Evolutionary conservation across 2,113 vertebrate species (phyloP).

Genomic region (Plestiodon gilberti): DNA sequence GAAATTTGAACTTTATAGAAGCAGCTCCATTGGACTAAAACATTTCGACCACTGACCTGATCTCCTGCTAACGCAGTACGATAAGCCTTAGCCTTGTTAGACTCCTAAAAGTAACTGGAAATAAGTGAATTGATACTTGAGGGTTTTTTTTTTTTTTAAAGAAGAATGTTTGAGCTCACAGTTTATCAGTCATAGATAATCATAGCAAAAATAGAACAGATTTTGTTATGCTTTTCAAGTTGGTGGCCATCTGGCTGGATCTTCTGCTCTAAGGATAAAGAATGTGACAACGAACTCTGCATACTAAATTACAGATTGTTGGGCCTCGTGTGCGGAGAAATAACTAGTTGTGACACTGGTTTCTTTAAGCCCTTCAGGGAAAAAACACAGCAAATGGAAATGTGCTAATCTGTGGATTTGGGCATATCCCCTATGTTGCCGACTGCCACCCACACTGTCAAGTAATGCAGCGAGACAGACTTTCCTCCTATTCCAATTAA

Average conservation of each 20-base stretch:
- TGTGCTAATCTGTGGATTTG: not conserved
- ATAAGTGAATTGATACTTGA: not conserved
- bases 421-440: not conserved
- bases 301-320: not conserved
- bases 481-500: not conserved
- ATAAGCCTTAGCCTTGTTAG: not conserved
- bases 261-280: slow-evolving; percentile 1
- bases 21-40: not conserved
- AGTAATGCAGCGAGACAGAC: not conserved
- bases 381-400: not conserved
- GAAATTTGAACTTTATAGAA: not conserved
- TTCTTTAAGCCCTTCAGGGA: not conserved
- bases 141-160: not conserved
- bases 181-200: not conserved
- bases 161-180: not conserved
- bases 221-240: not conserved
- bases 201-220: slow-evolving; percentile 3
- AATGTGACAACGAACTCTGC: not conserved
- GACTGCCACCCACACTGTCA: not conserved
- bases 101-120: not conserved
- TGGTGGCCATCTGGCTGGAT: slow-evolving; percentile 1
- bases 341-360: not conserved
- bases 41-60: not conserved
- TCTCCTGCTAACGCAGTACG: not conserved
- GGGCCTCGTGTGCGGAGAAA: not conserved